Percentiles rank a stretch among this genome's conserved stretches.
phyloP scores from a whole-genome alignment of 92 coral and sea anemone species.

The Palythoa heliodiscus region DNA sequence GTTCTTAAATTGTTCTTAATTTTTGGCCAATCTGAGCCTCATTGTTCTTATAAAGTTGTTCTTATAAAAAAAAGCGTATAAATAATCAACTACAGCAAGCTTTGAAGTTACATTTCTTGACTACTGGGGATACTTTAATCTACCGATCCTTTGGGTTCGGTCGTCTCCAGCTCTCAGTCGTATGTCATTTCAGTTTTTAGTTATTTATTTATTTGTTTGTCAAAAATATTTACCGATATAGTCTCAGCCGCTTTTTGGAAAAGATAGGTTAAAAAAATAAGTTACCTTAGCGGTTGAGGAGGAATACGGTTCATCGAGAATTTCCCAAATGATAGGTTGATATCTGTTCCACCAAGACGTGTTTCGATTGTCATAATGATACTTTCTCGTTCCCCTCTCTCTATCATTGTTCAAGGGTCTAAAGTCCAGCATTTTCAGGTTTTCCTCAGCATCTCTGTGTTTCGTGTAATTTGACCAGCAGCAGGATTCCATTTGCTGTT shows the following conservation, averaged over 20 bases:
- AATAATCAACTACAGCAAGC: background rate
- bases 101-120: too few relatives aligned
- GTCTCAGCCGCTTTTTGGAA: too few relatives aligned
- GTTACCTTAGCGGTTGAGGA: conserved; percentile 93
- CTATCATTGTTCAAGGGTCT: conserved; percentile 70
- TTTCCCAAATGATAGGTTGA: conserved; percentile 94
- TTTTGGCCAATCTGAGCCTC: too few relatives aligned
- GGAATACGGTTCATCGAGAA: conserved; percentile 93
- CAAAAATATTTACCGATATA: too few relatives aligned
- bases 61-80: too few relatives aligned
- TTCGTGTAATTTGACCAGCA: conserved; percentile 97
- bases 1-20: too few relatives aligned
- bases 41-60: too few relatives aligned
- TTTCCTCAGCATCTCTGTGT: conserved; percentile 96
- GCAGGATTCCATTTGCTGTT: conserved; percentile 98
- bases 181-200: too few relatives aligned
- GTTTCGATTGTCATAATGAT: conserved; percentile 63
- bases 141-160: background rate
- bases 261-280: background rate
- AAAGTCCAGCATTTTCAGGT: conserved; percentile 82
- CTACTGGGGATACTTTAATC: background rate
- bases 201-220: too few relatives aligned
- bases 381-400: conserved; percentile 26
- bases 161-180: background rate
- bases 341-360: conserved; percentile 85